Base-by-base conservation (phyloP, 2,888 invertebrate species). In the Myathropa florea region DNA sequence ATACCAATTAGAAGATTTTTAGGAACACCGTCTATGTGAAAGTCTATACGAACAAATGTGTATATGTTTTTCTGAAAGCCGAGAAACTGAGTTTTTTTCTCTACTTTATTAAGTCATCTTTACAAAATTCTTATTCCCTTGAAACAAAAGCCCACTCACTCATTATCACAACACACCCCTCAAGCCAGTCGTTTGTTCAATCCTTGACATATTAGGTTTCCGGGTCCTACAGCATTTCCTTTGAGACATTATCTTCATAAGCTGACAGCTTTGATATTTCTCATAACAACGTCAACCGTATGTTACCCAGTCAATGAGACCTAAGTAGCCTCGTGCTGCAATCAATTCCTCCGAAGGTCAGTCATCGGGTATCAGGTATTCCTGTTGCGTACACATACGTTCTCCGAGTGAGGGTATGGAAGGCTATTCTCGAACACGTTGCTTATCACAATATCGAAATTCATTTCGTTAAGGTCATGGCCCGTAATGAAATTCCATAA, bases 341-440 rank as follows among this genome's bases (percentile, higher is more conserved):
- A 53, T 57, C 61, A 24, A 23, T 33, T 14, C 63, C 18, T n/a
- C n/a, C 24, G 14, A 33, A 61, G 77, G 77, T 77, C 67, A 77
- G 46, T 61, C 39, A 77, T 77, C 53, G 68, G 67, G 36, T 68
- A 77, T 77, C 77, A 77, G 77, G 67, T 77, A 77, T 68, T 59
- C 67, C 60, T 55, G 53, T 77, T 61, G 60, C 68, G 77, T 68
- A 24, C 18, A 26, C 33, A 59, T 18, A 39, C 46, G 28, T 26
- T 57, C 46, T 14, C 23, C 24, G 4, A 18, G 59, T 21, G 30
- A 28, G 72, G 71, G 26, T 39, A 23, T 21, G 55, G 61, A 26
- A 3, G 36, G 14, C 12, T 23, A 21, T 70, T 14, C 33, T 21
- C 28, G 33, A 63, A 71, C 24, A 60, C 26, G 59, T 63, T 63